Evolutionary conservation across 2,888 invertebrate genomes (phyloP).

Genomic region (Cosmia trapezina): DNA sequence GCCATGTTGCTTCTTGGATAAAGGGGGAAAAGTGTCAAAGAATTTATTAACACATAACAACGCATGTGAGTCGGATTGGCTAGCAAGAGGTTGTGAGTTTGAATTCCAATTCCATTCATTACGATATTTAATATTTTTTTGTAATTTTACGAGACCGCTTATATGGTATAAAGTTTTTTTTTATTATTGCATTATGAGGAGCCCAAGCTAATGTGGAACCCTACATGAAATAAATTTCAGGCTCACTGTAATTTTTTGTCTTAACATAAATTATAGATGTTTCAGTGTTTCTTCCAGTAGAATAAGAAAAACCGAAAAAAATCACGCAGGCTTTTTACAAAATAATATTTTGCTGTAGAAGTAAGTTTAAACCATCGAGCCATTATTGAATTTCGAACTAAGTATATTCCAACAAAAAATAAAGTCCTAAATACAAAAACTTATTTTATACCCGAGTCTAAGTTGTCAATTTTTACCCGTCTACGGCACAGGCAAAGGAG

Average conservation of each 20-base stretch:
- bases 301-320: background rate
- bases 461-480: too few species aligned
- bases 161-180: background rate
- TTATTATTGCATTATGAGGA: background rate
- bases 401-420: background rate
- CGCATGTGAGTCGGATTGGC: background rate
- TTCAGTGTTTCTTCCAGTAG: background rate
- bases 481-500: background rate
- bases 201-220: background rate
- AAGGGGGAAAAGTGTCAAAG: background rate
- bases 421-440: background rate
- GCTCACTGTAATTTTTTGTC: background rate
- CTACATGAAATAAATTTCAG: background rate
- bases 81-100: background rate
- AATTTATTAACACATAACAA: background rate
- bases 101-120: background rate
- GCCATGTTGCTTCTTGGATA: too few species aligned
- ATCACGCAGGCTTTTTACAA: background rate
- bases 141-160: background rate
- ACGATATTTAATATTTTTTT: too few species aligned
- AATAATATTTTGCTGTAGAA: background rate
- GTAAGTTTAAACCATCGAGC: background rate
- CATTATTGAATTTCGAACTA: background rate
- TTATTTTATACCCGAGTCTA: background rate
- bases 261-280: background rate